A percentile compares a stretch with the other conserved stretches of the same genome.
These are phyloP conservation scores for Acrobeloides nanus DNA, from an alignment of 2,888 invertebrate genomes.

Conservation along the genomic window DNA sequence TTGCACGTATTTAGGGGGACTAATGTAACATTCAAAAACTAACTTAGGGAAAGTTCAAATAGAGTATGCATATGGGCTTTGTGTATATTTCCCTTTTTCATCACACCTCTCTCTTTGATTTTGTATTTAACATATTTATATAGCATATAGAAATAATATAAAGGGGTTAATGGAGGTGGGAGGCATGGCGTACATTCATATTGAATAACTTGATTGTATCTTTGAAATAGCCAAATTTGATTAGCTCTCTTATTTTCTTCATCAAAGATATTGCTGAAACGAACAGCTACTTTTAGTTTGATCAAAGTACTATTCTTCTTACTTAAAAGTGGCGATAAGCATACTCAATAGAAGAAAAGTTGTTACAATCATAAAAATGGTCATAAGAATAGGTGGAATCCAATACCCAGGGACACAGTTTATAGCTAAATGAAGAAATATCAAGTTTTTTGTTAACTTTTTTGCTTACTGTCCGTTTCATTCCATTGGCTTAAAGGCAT, in stretches of 20 bases:
- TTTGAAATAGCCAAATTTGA: conserved; percentile 98
- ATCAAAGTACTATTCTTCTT: conserved; percentile 1
- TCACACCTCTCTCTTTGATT: too few relatives aligned
- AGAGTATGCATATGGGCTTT: too few relatives aligned
- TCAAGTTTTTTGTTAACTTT: too few relatives aligned
- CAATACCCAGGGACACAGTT: conserved; percentile 60
- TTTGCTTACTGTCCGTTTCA: too few relatives aligned
- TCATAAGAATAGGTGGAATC: conserved; percentile 88
- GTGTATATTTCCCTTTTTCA: too few relatives aligned
- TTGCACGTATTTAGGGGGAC: too few relatives aligned
- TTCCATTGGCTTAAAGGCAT: neutral
- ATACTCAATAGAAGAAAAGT: conserved; percentile 93
- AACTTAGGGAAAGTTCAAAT: conserved; percentile 42
- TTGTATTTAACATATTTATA: conserved; percentile 34
- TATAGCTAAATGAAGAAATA: too few relatives aligned
- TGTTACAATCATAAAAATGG: conserved; percentile 86
- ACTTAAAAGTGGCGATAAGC: conserved; percentile 94
- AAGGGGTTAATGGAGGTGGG: conserved; percentile 64
- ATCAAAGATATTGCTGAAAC: conserved; percentile 55
- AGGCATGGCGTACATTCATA: conserved; percentile 94
- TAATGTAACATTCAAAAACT: too few relatives aligned
- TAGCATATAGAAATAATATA: conserved; percentile 30
- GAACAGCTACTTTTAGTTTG: neutral
- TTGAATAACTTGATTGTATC: conserved; percentile 89
- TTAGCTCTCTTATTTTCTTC: conserved; percentile 88